Evolutionary conservation across 2,797 vertebrate genomes (phyloP), one percentile per base, ranked within the genome.

Genomic region (Sardinella longiceps): DNA sequence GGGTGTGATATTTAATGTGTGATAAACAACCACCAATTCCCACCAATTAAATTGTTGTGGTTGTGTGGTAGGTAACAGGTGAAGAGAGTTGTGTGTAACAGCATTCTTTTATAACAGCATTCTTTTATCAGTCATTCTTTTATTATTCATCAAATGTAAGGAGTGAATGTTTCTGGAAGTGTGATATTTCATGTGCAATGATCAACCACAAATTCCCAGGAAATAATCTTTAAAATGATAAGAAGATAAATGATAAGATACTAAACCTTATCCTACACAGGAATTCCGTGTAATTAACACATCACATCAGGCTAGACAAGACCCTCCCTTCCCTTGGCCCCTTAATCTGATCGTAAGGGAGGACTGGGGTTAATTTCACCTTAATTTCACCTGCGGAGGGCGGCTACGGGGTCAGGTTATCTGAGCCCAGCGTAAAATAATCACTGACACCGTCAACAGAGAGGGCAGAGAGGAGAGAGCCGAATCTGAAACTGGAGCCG

Each of bases 391-490:
- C 77, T 50, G 37, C 80, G 20, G 74, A 83, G 80, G 20, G 74
- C 81, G 80, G 80, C 74, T 82, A 80, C 51, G 70, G 37, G 25
- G 85, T 30, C 30, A 83, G 84, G 81, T 84, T 56, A 60, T 86
- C 82, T 82, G 84, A 82, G 80, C 85, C 58, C 43, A 51, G 63
- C 33, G 81, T 80, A 30, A 70, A 86, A 86, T 85, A 83, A 86
- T 85, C 80, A 81, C 85, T 82, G 88, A 82, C 84, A 11, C 80
- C 58, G 84, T 80, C 83, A 86, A 85, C 86, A 60, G 74, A 83
- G 43, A 30, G 37, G 80, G 84, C 86, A 53, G 86, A 82, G 43
- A 81, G 80, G 85, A 85, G 80, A 81, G 87, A 83, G 77, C 85
- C 53, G 60, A 74, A 30, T 30, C 80, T 81, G 86, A 60, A 87